Percentiles rank a stretch among this genome's conserved stretches.
phyloP scores from a whole-genome alignment of 64 coral and sea anemone genomes.

The Pachyseris speciosa region DNA sequence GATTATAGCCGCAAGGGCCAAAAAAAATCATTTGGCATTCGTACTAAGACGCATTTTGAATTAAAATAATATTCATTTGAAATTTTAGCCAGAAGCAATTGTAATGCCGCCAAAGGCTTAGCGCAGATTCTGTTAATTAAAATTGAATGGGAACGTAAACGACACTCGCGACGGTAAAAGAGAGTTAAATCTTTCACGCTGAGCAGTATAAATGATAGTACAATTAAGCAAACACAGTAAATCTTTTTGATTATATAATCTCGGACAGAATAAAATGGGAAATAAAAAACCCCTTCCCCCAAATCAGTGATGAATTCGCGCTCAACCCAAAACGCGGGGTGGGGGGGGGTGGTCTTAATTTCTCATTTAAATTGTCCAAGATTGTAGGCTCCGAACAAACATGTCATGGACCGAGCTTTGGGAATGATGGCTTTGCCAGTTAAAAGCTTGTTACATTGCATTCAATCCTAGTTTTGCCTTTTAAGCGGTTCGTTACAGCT shows the following conservation, averaged over 20 bases:
- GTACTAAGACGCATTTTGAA: no score
- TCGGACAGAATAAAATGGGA: no score
- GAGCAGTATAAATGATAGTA: background rate
- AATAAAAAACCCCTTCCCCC: no score
- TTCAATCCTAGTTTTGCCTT: background rate
- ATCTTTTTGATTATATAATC: background rate
- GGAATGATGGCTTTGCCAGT: background rate
- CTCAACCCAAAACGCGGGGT: no score
- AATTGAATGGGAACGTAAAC: slow-evolving; percentile 20
- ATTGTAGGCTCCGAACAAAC: background rate
- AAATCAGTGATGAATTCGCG: no score
- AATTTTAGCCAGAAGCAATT: background rate
- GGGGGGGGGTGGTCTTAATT: no score
- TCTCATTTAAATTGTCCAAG: no score
- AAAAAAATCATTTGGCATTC: background rate
- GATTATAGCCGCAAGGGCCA: no score
- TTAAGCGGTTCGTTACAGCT: no score
- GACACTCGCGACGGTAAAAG: background rate
- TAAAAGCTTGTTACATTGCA: background rate
- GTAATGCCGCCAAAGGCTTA: background rate
- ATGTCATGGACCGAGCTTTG: background rate
- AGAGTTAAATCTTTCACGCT: background rate
- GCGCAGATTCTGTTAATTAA: background rate
- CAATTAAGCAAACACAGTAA: background rate
- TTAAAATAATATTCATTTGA: no score